Conservation (phyloP, 1,140 invertebrate species). For the Trissolcus basalis region DNA sequence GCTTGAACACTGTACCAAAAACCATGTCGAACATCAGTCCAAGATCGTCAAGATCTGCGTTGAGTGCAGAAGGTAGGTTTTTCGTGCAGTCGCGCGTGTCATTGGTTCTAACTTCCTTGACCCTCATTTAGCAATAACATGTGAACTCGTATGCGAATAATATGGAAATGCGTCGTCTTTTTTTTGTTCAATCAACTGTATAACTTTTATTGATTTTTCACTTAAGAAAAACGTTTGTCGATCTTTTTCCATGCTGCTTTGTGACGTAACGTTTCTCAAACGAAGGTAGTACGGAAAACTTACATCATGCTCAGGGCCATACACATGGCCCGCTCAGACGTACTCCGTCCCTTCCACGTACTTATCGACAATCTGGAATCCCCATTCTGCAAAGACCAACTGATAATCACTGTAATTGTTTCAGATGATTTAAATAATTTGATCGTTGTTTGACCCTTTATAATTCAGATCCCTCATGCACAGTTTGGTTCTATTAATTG, state of each 20-base stretch:
- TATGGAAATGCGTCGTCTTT: conserved; percentile 4
- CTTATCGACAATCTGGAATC: conserved; percentile 79
- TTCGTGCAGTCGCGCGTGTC: not conserved
- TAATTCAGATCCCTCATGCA: conserved; percentile 21
- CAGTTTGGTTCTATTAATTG: conserved; percentile 10
- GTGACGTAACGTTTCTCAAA: conserved; percentile 66
- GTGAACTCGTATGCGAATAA: conserved; percentile 21
- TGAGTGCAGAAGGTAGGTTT: conserved; percentile 70
- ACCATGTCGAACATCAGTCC: conserved; percentile 69
- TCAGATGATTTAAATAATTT: conserved; percentile 27
- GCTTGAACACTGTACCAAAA: conserved; percentile 72
- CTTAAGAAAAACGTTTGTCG: conserved; percentile 53
- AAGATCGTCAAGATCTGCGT: conserved; percentile 66
- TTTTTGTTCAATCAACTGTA: conserved; percentile 5
- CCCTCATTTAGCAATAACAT: conserved; percentile 11
- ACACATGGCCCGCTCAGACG: conserved; percentile 76
- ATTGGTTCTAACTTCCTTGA: not conserved
- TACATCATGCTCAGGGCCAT: conserved; percentile 72
- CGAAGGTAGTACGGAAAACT: conserved; percentile 79
- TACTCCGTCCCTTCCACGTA: conserved; percentile 78
- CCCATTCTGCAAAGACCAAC: conserved; percentile 77
- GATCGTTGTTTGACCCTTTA: conserved; percentile 7
- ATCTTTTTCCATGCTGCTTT: conserved; percentile 73
- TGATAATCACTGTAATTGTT: conserved; percentile 74
- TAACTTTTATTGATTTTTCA: conserved; percentile 27